phyloP scores from a whole-genome alignment of 2,113 vertebrate species.

The Scolopax mira region DNA sequence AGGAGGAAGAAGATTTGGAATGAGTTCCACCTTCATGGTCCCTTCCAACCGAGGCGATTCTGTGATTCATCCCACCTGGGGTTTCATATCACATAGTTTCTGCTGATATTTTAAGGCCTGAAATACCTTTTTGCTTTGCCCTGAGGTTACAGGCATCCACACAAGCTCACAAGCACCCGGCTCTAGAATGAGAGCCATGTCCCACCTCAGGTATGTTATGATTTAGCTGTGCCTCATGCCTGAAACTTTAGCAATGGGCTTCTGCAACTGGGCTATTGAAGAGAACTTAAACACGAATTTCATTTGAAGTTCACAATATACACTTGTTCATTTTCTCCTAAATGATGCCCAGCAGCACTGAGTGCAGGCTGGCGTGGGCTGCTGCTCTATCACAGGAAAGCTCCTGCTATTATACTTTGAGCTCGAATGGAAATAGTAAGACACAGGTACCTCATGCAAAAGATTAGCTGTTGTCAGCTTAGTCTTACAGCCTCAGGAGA shows the following conservation, averaged over 20 bases:
- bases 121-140: background rate
- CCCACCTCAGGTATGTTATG: background rate
- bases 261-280: background rate
- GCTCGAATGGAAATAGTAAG: background rate
- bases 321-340: background rate
- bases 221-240: background rate
- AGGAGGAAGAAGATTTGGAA: background rate
- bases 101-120: background rate
- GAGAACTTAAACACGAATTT: background rate
- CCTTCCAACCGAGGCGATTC: too few species aligned
- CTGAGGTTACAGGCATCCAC: background rate
- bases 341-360: background rate
- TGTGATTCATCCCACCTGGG: too few species aligned
- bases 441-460: background rate
- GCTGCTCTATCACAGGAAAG: background rate
- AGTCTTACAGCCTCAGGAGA: background rate
- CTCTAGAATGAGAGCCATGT: background rate
- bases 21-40: background rate
- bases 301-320: background rate
- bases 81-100: background rate
- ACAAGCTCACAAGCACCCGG: background rate
- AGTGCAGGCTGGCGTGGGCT: background rate
- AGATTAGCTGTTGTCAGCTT: background rate
- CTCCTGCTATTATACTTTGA: background rate
- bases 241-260: background rate